phyloP scores from a whole-genome alignment of 2,113 vertebrate genomes.

The Strix uralensis region DNA sequence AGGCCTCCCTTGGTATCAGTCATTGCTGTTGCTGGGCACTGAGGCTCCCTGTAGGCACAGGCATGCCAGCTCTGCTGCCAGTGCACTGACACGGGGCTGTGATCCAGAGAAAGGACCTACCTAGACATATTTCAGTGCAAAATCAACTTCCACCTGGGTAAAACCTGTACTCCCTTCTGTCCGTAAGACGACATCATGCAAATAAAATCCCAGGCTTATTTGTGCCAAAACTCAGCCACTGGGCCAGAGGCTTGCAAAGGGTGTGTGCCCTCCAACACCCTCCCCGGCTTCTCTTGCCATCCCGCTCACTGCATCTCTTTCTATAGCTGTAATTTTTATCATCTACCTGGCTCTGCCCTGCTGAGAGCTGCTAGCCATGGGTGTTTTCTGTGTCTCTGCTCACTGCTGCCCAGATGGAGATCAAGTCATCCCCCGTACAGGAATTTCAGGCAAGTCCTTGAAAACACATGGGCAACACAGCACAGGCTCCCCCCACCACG shows the following conservation, averaged over 20 bases:
- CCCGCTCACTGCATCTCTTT: not conserved
- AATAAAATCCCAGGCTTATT: not conserved
- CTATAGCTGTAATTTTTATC: not conserved
- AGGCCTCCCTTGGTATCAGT: not conserved
- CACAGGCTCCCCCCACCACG: not conserved
- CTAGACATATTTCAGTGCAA: not conserved
- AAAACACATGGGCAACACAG: fast-evolving
- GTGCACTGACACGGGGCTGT: not conserved
- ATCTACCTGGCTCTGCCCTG: not conserved
- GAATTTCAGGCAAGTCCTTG: not conserved
- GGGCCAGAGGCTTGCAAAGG: not conserved
- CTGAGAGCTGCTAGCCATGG: not conserved
- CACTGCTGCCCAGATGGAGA: not conserved
- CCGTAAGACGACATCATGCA: not conserved
- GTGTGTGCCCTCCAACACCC: fast-evolving
- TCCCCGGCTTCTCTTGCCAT: not conserved
- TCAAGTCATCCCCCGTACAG: not conserved
- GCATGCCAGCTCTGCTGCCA: not conserved
- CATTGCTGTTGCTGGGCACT: not conserved
- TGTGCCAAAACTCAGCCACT: not conserved
- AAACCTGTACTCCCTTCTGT: not conserved
- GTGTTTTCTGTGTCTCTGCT: not conserved
- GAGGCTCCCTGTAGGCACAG: not conserved
- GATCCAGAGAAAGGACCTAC: not conserved
- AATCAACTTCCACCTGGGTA: not conserved